Evolutionary conservation across 2,888 invertebrate species (phyloP).

Genomic region (Strigamia transsilvanica): DNA sequence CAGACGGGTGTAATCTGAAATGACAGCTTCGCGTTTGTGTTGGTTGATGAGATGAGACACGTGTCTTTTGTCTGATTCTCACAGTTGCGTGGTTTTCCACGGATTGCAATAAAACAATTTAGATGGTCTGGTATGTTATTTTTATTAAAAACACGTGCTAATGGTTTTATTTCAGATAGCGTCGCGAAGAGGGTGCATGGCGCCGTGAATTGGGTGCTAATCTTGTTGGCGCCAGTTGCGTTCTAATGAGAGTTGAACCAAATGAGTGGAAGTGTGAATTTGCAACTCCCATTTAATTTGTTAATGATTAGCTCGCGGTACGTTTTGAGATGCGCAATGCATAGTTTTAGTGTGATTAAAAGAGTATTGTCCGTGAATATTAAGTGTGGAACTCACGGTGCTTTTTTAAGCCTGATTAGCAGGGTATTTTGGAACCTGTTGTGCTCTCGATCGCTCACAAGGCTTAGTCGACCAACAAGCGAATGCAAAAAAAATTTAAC

Average conservation of each 20-base stretch:
- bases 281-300: neutral
- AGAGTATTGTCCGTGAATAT: neutral
- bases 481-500: too few species aligned
- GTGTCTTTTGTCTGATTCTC: neutral
- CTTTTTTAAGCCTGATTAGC: too few species aligned
- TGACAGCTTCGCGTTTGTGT: neutral
- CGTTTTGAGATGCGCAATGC: neutral
- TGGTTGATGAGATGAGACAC: neutral
- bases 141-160: constrained; percentile 3
- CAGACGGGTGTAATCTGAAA: neutral
- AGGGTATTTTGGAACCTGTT: too few species aligned
- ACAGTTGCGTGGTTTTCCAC: neutral
- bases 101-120: constrained; percentile 2
- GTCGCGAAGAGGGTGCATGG: neutral
- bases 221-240: neutral
- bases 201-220: constrained; percentile 1
- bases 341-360: neutral
- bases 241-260: constrained; percentile 8
- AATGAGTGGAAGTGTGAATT: constrained; percentile 1
- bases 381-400: neutral
- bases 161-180: neutral
- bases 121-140: neutral
- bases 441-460: too few species aligned
- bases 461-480: too few species aligned
- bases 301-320: neutral